Base-by-base conservation (phyloP, 2,113 vertebrate genomes). In the Corynorhinus townsendii region DNA sequence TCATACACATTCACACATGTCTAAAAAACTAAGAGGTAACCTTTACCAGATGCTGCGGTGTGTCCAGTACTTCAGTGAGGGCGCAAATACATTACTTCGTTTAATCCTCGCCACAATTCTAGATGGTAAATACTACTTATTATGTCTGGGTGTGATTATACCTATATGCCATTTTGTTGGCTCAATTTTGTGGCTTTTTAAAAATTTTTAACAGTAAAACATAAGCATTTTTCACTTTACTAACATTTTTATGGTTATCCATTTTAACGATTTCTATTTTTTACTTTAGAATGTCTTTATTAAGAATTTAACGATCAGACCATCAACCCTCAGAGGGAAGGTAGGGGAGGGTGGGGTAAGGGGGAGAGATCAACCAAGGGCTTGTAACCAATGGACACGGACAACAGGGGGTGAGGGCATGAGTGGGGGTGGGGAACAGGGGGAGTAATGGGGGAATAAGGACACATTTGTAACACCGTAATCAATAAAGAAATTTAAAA, bases 241-340 rank as follows among this genome's bases (percentile, higher is more conserved):
- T 69, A 54, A 77, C 68, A 69, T 11, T 68, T 71, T 68, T 86
- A 66, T 84, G 16, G 17, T 56, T 80, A 43, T 92, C 52, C 28
- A 77, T 64, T 91, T 77, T 75, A 91, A 69, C 38, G 22, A 66
- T 33, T 87, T 90, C 26, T 54, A 62, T 49, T 95, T 95, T 82
- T 93, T 49, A 52, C 28, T 66, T 93, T 47, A 43, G 76, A 90
- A n/a, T 68, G 11, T 38, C 45, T 90, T 80, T 76, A 64, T 86
- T 76, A 64, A 91, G 20, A 16, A 73, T 62, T 68, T 86, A 71
- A 77, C 1, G 22, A 59, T 26, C 56, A 59, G 22, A 59, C 56
- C 24, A 26, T 26, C 56, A 59, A 59, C 11, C 56, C 24, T 59
- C 24, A 59, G 56, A 59, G 56, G 9, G 22, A 26, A 59, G 56